Evolutionary conservation across 2,113 vertebrate genomes (phyloP).

Genomic region (Reinhardtius hippoglossoides): DNA sequence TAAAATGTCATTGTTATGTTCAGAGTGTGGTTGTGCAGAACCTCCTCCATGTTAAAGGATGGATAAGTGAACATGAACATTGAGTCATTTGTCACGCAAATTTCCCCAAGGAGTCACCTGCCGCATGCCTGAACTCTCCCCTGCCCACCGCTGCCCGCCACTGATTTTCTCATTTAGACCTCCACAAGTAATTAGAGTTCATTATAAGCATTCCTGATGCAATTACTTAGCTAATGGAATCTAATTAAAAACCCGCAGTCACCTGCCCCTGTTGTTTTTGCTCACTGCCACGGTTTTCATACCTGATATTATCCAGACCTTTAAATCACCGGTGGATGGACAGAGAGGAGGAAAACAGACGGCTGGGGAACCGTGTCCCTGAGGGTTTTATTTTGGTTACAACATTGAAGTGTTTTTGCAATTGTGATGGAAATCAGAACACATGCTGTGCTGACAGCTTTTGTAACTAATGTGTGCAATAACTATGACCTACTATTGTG

Average conservation of each 20-base stretch:
- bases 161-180: constrained; percentile 77
- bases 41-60: constrained; percentile 20
- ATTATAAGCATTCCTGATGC: constrained; percentile 76
- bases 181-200: constrained; percentile 78
- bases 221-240: constrained; percentile 77
- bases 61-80: constrained; percentile 54
- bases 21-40: background rate
- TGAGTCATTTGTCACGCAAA: constrained; percentile 59
- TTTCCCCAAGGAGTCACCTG: constrained; percentile 73
- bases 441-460: background rate
- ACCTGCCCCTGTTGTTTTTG: constrained; percentile 63
- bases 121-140: constrained; percentile 53
- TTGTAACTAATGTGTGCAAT: background rate
- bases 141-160: constrained; percentile 49
- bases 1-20: background rate
- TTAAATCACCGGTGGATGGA: constrained; percentile 18
- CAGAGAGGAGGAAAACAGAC: background rate
- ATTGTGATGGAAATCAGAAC: background rate
- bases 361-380: no score
- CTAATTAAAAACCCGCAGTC: constrained; percentile 73
- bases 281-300: constrained; percentile 22
- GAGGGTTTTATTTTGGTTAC: background rate
- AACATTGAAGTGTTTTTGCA: background rate
- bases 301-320: constrained; percentile 56
- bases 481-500: background rate